These are phyloP conservation scores for Enteromius mattozi DNA, from an alignment of 2,797 vertebrate genomes.

Conservation along the genomic window DNA sequence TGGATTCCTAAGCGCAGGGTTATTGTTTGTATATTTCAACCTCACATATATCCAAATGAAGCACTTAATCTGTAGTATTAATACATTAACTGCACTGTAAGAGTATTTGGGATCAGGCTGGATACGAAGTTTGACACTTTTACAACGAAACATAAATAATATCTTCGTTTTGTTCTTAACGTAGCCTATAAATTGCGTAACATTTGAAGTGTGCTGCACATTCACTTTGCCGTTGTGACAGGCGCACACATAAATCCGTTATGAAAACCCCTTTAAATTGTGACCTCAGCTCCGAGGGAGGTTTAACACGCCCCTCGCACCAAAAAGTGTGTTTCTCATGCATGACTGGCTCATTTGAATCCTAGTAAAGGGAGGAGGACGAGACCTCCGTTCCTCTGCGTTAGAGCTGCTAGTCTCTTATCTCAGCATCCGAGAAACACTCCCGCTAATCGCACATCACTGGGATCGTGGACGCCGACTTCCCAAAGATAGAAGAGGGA, in stretches of 20 bases:
- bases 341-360: conserved; percentile 69
- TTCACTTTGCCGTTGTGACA: neutral
- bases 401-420: conserved; percentile 63
- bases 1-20: neutral
- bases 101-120: too few species aligned
- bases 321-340: conserved; percentile 62
- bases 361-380: conserved; percentile 59
- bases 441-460: conserved; percentile 9
- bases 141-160: neutral
- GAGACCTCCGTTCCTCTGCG: conserved; percentile 50
- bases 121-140: neutral
- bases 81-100: neutral
- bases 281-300: conserved; percentile 62
- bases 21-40: neutral
- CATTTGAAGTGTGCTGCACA: neutral
- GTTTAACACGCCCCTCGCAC: conserved; percentile 59
- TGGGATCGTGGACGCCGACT: neutral
- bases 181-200: neutral
- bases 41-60: neutral
- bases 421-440: conserved; percentile 50
- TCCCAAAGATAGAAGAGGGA: neutral
- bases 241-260: neutral
- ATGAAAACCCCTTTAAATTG: conserved; percentile 25
- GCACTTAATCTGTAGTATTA: neutral
- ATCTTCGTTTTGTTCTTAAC: too few species aligned